Conservation (phyloP, 37 sponge, comb jelly and placozoan species). For the Cliona cf. orientalis region DNA sequence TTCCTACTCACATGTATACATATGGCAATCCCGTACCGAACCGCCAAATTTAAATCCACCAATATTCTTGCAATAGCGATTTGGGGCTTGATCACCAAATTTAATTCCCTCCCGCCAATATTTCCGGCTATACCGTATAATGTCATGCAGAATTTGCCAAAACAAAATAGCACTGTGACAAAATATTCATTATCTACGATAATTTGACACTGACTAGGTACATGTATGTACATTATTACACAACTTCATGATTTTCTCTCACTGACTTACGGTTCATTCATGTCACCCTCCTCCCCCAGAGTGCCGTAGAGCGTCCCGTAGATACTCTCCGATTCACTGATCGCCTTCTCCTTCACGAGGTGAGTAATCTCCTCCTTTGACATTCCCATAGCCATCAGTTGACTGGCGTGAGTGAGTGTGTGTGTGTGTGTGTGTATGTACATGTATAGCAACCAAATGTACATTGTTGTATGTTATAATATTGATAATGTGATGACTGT, state of each 20-base stretch:
- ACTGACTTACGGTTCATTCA: constrained; percentile 24
- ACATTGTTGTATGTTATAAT: not conserved
- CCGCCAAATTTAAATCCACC: too few relatives aligned
- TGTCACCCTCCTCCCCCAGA: constrained; percentile 29
- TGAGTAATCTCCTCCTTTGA: constrained; percentile 52
- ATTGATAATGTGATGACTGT: not conserved
- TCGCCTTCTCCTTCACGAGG: constrained; percentile 58
- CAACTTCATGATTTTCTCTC: not conserved
- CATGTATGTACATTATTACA: not conserved
- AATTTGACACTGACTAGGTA: not conserved
- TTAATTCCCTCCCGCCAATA: too few relatives aligned
- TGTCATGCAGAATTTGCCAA: not conserved
- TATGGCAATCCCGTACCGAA: too few relatives aligned
- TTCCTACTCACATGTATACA: too few relatives aligned
- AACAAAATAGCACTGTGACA: not conserved
- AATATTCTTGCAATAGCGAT: too few relatives aligned
- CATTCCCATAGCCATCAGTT: constrained; percentile 44
- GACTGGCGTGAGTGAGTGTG: constrained; percentile 20
- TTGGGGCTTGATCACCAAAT: too few relatives aligned
- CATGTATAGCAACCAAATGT: not conserved
- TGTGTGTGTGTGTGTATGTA: not conserved
- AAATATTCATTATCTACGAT: not conserved
- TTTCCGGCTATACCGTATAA: not conserved
- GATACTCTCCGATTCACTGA: constrained; percentile 71
- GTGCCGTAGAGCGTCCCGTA: constrained; percentile 79